Evolutionary conservation across 2,888 invertebrate genomes (phyloP).

Genomic region (Hypercompe scribonia): DNA sequence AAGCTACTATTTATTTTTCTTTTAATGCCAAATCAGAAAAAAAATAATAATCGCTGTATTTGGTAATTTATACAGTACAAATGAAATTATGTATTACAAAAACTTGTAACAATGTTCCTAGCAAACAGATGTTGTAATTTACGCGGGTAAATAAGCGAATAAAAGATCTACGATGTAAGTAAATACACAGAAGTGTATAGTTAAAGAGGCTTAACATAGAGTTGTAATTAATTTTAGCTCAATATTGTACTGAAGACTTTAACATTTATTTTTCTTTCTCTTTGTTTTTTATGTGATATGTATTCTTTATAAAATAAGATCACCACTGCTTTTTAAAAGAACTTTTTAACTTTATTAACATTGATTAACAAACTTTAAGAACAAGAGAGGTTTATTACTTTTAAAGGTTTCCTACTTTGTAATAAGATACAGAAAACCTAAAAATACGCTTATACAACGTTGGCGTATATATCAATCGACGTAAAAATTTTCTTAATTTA

Average conservation of each 20-base stretch:
- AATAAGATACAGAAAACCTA: not conserved
- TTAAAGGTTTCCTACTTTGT: not conserved
- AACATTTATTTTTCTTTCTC: not conserved
- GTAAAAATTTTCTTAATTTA: not conserved
- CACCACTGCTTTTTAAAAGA: not conserved
- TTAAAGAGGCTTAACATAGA: not conserved
- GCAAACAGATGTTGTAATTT: not conserved
- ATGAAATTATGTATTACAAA: not conserved
- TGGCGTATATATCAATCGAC: not conserved
- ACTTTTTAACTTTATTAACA: not conserved
- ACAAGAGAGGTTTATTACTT: not conserved
- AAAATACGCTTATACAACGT: not conserved
- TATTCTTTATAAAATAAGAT: not conserved
- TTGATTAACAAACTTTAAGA: not conserved
- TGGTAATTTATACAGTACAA: too few species aligned
- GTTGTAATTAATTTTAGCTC: constrained; percentile 1
- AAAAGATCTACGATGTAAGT: not conserved
- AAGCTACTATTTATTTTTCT: too few species aligned
- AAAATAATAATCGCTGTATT: too few species aligned
- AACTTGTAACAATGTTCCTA: not conserved
- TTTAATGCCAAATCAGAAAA: too few species aligned
- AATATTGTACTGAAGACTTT: not conserved
- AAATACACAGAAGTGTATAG: not conserved
- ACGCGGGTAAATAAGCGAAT: not conserved
- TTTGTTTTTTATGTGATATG: not conserved